These are phyloP conservation scores for Leucophenga varia DNA, from an alignment of 1,140 invertebrate genomes.

Conservation along the genomic window DNA sequence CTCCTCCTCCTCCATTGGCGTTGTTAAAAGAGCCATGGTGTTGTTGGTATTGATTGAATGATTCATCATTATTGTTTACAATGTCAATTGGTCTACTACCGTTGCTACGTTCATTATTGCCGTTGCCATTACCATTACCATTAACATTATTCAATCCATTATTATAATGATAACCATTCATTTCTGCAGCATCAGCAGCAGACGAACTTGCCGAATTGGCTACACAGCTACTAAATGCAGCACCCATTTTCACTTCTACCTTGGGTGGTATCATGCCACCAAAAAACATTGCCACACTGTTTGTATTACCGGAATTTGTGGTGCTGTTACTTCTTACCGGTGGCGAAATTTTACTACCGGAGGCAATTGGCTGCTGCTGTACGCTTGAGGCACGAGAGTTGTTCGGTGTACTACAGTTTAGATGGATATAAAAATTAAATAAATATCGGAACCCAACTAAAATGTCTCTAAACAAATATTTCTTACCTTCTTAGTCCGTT, in stretches of 20 bases:
- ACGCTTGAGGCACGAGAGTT: conserved; percentile 30
- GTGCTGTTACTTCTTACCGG: conserved; percentile 16
- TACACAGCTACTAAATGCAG: conserved; percentile 14
- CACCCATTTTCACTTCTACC: conserved; percentile 47
- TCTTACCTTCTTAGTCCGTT: no score
- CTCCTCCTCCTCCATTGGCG: no score
- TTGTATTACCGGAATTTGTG: conserved; percentile 23
- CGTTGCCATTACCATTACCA: conserved; percentile 22
- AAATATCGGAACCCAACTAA: no score
- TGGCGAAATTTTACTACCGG: not conserved
- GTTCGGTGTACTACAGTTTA: conserved; percentile 37
- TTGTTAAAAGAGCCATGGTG: no score
- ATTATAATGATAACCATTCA: no score
- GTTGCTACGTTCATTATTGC: not conserved
- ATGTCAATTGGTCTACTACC: conserved; percentile 46
- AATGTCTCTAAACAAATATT: no score
- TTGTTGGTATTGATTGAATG: no score
- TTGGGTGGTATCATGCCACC: conserved; percentile 51
- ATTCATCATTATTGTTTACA: conserved; percentile 24
- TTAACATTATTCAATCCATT: no score
- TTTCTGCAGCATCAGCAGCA: no score
- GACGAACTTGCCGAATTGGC: no score
- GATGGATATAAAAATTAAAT: no score
- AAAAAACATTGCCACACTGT: conserved; percentile 48
- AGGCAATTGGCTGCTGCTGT: conserved; percentile 15